Base-by-base conservation (phyloP, 2,113 vertebrate species). In the Otis tarda region DNA sequence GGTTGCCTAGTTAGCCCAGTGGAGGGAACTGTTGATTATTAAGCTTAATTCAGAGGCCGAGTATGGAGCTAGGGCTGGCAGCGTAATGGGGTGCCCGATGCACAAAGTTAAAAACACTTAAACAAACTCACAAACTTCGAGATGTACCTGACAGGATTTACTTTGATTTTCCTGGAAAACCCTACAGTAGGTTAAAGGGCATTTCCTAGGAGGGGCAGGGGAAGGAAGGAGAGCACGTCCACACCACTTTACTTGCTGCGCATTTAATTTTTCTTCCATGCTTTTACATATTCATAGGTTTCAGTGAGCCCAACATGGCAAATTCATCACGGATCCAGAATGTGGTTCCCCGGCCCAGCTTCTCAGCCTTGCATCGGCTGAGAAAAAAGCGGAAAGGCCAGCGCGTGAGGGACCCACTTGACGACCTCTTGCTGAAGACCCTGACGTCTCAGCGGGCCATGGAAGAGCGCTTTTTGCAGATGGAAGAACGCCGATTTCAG, bases 391-490 rank as follows among this genome's bases (percentile, higher is more conserved):
- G 56, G 93, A 98, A 93, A 70, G 90, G 59, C 45, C 97, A 64
- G 71, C 87, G 93, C 0, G 55, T 91, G 78, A 97, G 94, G 49
- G 97, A 97, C 21, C 94, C 95, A 0, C 90, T 98, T 3, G 96
- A 98, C 8, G 98, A 97, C 20, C 97, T 98, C 12, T 60, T 99
- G 86, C 96, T 98, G 53, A 98, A 98, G 89, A 98, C 98, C 53
- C 96, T 99, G 79, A 93, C 59, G 1, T 98, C 99, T 59, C 98
- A 98, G 97, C 96, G 97, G 70, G 97, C 97, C 10, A 96, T 98
- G 27, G 98, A 98, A 49, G 98, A 99, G 74, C 98, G 98, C 17
- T 98, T 99, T 12, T 52, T 98, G 70, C 97, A 98, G 50, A 90
- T 99, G 97, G 98, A 98, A 61, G 98, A 98, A 59, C 97, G 97